Conservation (phyloP, 2,113 vertebrate genomes). For the Capreolus pygargus region DNA sequence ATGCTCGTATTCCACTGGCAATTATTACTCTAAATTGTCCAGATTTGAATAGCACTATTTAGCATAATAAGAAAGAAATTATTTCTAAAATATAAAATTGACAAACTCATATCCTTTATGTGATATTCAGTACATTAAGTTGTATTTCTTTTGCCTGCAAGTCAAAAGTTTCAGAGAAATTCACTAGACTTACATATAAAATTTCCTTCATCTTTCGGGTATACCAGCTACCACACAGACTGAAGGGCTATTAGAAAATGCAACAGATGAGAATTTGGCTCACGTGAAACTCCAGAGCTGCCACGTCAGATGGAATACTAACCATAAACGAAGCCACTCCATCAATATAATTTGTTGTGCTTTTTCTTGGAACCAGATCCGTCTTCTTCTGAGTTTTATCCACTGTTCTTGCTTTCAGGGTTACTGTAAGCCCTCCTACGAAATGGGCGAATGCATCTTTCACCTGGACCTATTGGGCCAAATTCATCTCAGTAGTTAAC, state of each 20-base stretch:
- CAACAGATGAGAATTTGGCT: background rate
- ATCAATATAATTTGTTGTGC: background rate
- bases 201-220: background rate
- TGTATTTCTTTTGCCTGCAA: background rate
- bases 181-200: background rate
- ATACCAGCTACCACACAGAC: background rate
- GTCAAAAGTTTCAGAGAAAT: background rate
- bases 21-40: background rate
- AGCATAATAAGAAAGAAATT: background rate
- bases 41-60: background rate
- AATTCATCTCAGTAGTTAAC: background rate
- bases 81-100: background rate
- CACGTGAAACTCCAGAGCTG: background rate
- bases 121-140: background rate
- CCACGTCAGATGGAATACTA: background rate
- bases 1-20: background rate
- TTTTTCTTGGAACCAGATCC: background rate
- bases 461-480: background rate
- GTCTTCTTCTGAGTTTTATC: constrained; percentile 1
- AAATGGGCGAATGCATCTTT: background rate
- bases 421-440: background rate
- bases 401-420: background rate
- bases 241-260: background rate
- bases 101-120: background rate
- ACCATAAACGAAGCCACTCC: background rate